Conservation (phyloP, 1,140 invertebrate genomes). For the Drosophila rufa region DNA sequence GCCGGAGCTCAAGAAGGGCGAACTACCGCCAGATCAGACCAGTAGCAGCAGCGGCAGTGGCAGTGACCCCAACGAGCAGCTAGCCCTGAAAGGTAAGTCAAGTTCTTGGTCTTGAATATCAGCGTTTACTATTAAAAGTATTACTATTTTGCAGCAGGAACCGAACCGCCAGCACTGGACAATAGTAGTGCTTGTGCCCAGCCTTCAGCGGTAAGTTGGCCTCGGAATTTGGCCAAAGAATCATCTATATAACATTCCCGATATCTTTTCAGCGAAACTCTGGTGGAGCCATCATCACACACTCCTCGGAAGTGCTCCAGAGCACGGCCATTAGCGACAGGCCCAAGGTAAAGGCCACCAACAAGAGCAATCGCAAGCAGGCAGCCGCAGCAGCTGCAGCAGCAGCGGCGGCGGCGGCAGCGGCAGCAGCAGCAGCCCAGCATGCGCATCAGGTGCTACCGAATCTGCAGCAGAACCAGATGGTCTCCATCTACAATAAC, state of each 20-base stretch:
- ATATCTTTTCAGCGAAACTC: conserved; percentile 48
- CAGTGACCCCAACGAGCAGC: conserved; percentile 42
- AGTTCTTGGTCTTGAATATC: not conserved
- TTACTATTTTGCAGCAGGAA: conserved; percentile 21
- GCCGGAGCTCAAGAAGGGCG: conserved; percentile 46
- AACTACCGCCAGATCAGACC: conserved; percentile 29
- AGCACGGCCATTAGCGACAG: conserved; percentile 92
- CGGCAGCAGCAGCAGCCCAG: conserved; percentile 55
- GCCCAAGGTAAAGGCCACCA: conserved; percentile 91
- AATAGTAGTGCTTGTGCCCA: conserved; percentile 33
- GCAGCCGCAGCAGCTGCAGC: conserved; percentile 64
- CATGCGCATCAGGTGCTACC: conserved; percentile 57
- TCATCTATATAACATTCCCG: not conserved
- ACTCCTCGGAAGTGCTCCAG: conserved; percentile 86
- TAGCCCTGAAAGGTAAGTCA: conserved; percentile 51
- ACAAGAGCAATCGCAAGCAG: conserved; percentile 91
- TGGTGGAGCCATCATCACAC: conserved; percentile 78
- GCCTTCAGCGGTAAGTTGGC: conserved; percentile 47
- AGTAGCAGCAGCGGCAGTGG: conserved; percentile 9
- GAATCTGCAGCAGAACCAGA: conserved; percentile 74
- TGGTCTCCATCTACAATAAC: conserved; percentile 84
- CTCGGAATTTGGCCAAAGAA: too few species aligned
- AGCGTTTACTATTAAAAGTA: too few species aligned
- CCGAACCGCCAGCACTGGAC: conserved; percentile 41
- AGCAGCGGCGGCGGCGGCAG: conserved; percentile 45